Evolutionary conservation across 2,797 vertebrate genomes (phyloP).

Genomic region (Gallinago nigripennis): DNA sequence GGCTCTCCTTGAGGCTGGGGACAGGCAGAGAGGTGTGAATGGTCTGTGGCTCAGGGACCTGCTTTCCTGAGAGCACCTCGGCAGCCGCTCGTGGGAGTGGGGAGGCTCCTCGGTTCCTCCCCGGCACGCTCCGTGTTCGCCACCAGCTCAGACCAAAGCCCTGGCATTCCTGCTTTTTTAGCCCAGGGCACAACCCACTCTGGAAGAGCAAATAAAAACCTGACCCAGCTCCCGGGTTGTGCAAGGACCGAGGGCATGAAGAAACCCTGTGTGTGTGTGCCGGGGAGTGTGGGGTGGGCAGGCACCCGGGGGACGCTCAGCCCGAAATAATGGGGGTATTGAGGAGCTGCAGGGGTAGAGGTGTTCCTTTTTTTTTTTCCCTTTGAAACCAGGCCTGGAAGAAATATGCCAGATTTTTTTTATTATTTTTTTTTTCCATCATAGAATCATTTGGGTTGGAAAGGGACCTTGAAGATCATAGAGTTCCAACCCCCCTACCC

Average conservation of each 20-base stretch:
- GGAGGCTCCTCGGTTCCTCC: slow-evolving; percentile 19
- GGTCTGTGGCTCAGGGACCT: neutral
- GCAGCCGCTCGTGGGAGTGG: neutral
- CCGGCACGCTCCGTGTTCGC: neutral
- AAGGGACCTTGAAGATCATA: no score
- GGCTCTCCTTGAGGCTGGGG: neutral
- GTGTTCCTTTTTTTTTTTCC: neutral
- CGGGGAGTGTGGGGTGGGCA: neutral
- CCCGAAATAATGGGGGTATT: neutral
- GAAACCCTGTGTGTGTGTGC: neutral
- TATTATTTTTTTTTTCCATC: neutral
- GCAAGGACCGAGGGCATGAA: neutral
- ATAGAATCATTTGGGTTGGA: no score
- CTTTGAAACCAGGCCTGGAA: neutral
- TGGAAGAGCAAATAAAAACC: slow-evolving; percentile 48
- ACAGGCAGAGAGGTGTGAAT: neutral
- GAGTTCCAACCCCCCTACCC: no score
- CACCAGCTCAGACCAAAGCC: neutral
- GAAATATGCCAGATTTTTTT: neutral
- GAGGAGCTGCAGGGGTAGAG: neutral
- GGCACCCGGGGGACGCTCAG: neutral
- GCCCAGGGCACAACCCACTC: slow-evolving; percentile 53
- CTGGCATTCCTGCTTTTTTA: slow-evolving; percentile 64
- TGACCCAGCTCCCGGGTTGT: neutral
- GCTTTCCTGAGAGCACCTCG: neutral